These are phyloP conservation scores for Epirrita christyi DNA, from an alignment of 2,888 invertebrate genomes.

Conservation along the genomic window DNA sequence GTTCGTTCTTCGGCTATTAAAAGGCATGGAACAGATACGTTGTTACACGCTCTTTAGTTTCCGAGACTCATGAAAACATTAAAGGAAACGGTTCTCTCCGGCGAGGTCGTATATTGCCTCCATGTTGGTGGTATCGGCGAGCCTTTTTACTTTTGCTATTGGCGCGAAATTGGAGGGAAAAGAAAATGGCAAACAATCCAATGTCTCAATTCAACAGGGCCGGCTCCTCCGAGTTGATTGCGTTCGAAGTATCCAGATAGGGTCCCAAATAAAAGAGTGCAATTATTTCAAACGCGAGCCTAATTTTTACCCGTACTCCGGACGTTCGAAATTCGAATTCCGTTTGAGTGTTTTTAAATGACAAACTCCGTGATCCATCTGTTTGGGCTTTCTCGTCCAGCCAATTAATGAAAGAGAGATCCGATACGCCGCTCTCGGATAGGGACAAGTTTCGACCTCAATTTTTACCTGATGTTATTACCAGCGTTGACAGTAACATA, in stretches of 20 bases:
- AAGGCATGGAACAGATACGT: conserved; percentile 77
- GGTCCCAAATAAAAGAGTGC: conserved; percentile 61
- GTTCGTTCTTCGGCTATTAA: conserved; percentile 76
- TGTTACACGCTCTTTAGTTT: conserved; percentile 79
- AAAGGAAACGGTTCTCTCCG: conserved; percentile 72
- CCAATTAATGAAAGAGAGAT: conserved; percentile 75
- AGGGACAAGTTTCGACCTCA: conserved; percentile 68
- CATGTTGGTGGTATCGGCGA: conserved; percentile 68
- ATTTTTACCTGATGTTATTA: conserved; percentile 82
- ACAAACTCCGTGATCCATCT: conserved; percentile 66
- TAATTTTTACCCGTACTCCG: conserved; percentile 59
- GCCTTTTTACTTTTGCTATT: conserved; percentile 75
- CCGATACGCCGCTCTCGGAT: conserved; percentile 61
- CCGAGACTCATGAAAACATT: conserved; percentile 78
- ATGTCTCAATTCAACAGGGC: conserved; percentile 77
- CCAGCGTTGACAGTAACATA: conserved; percentile 74
- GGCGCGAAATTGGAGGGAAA: conserved; percentile 74
- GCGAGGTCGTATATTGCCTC: conserved; percentile 68
- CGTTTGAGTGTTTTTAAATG: conserved; percentile 63
- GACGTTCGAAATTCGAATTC: conserved; percentile 59
- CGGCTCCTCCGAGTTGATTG: conserved; percentile 62
- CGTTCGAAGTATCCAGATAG: conserved; percentile 63
- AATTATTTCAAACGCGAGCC: conserved; percentile 67
- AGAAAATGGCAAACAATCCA: conserved; percentile 76
- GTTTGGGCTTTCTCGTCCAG: conserved; percentile 60